Base-by-base conservation (phyloP, 2,113 vertebrate species). In the Trinectes maculatus region DNA sequence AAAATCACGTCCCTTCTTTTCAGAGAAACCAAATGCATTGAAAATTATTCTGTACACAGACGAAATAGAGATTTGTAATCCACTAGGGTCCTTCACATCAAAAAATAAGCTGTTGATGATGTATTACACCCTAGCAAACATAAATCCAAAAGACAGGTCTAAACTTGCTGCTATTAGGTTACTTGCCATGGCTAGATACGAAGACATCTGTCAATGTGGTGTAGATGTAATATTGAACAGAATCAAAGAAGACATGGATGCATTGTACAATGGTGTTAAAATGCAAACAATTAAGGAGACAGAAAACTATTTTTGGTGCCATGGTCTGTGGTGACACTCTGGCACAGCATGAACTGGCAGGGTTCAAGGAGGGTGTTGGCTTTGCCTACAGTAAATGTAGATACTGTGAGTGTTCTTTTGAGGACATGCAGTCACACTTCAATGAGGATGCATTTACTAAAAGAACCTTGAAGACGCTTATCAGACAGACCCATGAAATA, bases 251-350 rank as follows among this genome's bases (percentile, higher is more conserved):
- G 49, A 73, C 11, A 22, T 62, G 26, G 44, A 49, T 62, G 28
- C 48, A 36, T 71, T 83, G 34, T 71, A 74, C 54, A 31, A 11
- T 65, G 74, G 59, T 24, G 65, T 66, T 34, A 37, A 26, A 60
- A 60, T 60, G 26, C 28, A 44, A 60, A 60, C 18, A 2, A n/a
- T 21, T 59, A 60, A 47, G 25, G 70, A n/a, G 63, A 44, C 7
- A 79, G 21, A 54, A 63, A 46, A 74, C 22, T 3, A 58, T 75
- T 11, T 58, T 13, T 59, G 70, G 69, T 70, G 74, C 74, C 4
- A 9, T 74, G 19, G 48, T 79, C 19, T 82, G 79, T 71, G 59
- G 80, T 0, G 49, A 83, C 29, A 79, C 60, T 3, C 47, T 66
- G 9, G 47, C 52, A 40, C 54, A 76, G 19, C 70, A 71, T 53